Conservation (phyloP, 2,797 vertebrate species). For the Leptodactylus fallax region DNA sequence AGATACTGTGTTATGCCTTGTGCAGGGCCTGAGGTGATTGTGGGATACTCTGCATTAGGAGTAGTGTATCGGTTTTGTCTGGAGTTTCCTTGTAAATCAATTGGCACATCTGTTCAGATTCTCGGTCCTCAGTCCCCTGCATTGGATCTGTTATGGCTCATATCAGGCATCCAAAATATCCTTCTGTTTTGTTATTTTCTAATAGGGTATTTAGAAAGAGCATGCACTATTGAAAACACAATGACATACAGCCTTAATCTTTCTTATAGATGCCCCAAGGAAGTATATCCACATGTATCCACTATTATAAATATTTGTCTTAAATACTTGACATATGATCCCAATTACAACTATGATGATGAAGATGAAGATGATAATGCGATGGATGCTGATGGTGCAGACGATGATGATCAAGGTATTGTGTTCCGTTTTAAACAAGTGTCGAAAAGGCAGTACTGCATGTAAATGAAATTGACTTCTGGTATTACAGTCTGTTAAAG, state of each 20-base stretch:
- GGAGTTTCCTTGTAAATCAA: background rate
- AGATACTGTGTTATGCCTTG: too few species aligned
- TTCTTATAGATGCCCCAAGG: slow-evolving; percentile 88
- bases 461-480: background rate
- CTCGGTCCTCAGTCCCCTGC: too few species aligned
- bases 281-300: slow-evolving; percentile 97
- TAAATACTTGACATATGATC: slow-evolving; percentile 98
- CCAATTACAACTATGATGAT: slow-evolving; percentile 99
- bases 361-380: slow-evolving; percentile 99
- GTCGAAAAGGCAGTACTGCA: background rate
- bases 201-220: background rate
- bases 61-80: background rate
- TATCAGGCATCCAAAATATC: background rate
- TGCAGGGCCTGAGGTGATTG: too few species aligned
- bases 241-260: too few species aligned
- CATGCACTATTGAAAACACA: background rate
- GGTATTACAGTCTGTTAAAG: too few species aligned
- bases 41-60: background rate
- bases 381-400: slow-evolving; percentile 95
- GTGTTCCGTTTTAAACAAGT: background rate
- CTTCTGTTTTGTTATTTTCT: background rate
- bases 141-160: background rate
- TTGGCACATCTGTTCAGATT: background rate
- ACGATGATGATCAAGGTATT: slow-evolving; percentile 98
- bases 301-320: slow-evolving; percentile 98